Evolutionary conservation across 2,797 vertebrate species (phyloP), one percentile per base, ranked within the genome.

Genomic region (Arremon aurantiirostris): DNA sequence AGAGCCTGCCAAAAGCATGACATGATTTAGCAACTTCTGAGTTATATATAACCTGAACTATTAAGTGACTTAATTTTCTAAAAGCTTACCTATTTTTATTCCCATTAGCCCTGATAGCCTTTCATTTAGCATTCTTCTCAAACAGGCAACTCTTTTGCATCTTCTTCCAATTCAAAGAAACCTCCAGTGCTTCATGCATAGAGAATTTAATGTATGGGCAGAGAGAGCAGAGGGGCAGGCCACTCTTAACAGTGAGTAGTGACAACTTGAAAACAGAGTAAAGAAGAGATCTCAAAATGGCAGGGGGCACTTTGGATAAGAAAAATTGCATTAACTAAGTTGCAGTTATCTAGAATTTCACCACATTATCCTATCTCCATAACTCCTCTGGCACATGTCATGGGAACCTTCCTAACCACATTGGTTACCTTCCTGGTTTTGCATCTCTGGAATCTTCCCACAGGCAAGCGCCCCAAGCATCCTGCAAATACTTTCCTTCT

Each of bases 1-100:
- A 87, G 82, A 96, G 72, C 81, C 75, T 96, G 69, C 55, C 69
- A 79, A 89, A 86, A 93, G 65, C 41, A 64, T n/a, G 37, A 30
- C 5, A 8, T 89, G 90, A 93, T 94, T 84, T 93, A 94, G 61
- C 61, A 91, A 47, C 65, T 94, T 90, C 15, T 49, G 61, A 66
- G 72, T 71, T 90, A 86, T 90, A 83, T 92, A 69, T 96, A 95
- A 88, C 86, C 79, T 79, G 88, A 94, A 88, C 70, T 93, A 95
- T 95, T 91, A 96, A 96, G 82, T 11, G 8, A 90, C 28, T 97
- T 82, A 50, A 93, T 96, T 93, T 90, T 95, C 56, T 90, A 71
- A 95, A 93, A 91, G 60, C 64, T 91, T 84, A 55, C 61, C 61
- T 91, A 89, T 86, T 79, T 95, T n/a, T 88, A 73, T 93, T 91